Evolutionary conservation across 1,140 invertebrate genomes (phyloP).

Genomic region (Cherax destructor): DNA sequence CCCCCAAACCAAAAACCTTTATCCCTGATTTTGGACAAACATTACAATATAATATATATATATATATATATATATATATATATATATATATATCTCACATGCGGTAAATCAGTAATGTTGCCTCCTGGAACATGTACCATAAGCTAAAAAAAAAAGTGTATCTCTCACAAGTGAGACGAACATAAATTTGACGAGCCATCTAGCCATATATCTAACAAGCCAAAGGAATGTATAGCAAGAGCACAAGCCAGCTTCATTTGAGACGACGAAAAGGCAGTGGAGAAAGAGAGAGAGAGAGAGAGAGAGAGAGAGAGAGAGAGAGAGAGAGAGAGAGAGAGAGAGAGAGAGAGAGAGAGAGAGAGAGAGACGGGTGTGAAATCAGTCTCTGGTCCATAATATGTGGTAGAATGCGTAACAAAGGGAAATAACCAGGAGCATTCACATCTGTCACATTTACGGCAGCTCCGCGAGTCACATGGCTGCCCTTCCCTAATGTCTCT

Average conservation of each 20-base stretch:
- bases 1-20: background rate
- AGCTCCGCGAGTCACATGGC: slow-evolving; percentile 44
- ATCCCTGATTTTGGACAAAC: too few relatives aligned
- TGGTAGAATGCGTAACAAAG: slow-evolving; percentile 50
- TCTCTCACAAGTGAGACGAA: too few relatives aligned
- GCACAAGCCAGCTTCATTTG: background rate
- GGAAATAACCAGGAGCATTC: slow-evolving; percentile 38
- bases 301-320: background rate
- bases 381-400: slow-evolving; percentile 9
- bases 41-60: too few relatives aligned
- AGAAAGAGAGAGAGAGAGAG: background rate
- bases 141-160: too few relatives aligned
- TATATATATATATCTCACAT: too few relatives aligned
- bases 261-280: too few relatives aligned
- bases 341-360: background rate
- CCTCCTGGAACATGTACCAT: too few relatives aligned
- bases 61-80: too few relatives aligned
- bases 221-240: too few relatives aligned
- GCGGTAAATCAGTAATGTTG: too few relatives aligned
- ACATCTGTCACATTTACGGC: slow-evolving; percentile 51
- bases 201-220: too few relatives aligned
- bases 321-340: background rate
- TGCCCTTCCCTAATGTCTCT: slow-evolving; percentile 19
- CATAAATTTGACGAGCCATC: too few relatives aligned
- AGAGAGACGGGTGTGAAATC: slow-evolving; percentile 14